These are phyloP conservation scores for Drosophila quinaria DNA, from an alignment of 2,888 invertebrate species.

Conservation along the genomic window DNA sequence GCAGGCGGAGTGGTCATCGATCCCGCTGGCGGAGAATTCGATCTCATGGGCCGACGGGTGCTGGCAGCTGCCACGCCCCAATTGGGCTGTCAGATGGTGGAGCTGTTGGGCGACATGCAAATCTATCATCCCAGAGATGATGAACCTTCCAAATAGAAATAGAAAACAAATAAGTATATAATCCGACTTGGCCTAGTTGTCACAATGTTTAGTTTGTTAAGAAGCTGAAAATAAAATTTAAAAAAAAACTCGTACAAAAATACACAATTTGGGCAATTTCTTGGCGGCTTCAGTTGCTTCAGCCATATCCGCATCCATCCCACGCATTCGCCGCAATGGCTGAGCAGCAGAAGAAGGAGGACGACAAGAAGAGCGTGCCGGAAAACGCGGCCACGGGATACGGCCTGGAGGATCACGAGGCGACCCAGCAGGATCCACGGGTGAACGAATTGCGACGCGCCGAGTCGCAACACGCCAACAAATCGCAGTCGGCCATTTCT, in stretches of 20 bases:
- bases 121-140: constrained; percentile 98
- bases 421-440: constrained; percentile 40
- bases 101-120: constrained; percentile 92
- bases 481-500: neutral
- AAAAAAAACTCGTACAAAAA: constrained; percentile 9
- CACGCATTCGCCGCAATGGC: constrained; percentile 18
- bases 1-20: constrained; percentile 97
- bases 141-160: constrained; percentile 85
- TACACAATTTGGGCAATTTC: constrained; percentile 24
- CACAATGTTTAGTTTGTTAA: constrained; percentile 9
- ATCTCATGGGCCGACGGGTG: constrained; percentile 91
- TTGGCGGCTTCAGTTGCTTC: constrained; percentile 27
- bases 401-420: constrained; percentile 54
- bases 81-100: constrained; percentile 89
- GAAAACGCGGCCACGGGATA: constrained; percentile 45
- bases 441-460: constrained; percentile 8
- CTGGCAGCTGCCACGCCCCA: constrained; percentile 90
- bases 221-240: neutral
- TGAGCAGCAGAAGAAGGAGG: constrained; percentile 14
- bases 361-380: neutral
- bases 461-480: neutral
- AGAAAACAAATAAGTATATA: neutral
- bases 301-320: neutral
- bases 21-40: constrained; percentile 91
- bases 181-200: constrained; percentile 18